Base-by-base conservation (phyloP, 2,113 vertebrate genomes). In the Pandion haliaetus region DNA sequence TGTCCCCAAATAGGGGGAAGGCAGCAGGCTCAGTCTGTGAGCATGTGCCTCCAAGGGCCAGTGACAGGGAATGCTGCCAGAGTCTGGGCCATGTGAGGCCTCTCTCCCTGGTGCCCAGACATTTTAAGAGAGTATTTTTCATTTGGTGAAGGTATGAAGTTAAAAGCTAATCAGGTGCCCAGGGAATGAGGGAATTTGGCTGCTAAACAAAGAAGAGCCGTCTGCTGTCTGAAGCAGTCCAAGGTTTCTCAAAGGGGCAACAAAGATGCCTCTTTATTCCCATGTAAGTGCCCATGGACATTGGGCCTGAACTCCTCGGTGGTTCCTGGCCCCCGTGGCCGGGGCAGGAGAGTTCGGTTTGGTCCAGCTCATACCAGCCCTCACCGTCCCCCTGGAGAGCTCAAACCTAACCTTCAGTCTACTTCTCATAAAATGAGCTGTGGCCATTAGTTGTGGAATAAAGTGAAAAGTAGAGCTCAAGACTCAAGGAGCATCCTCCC, bases 281-380 rank as follows among this genome's bases (percentile, higher is more conserved):
- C 36, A 13, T 1, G 0, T 10, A 76, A 55, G 5, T 29, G 40
- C 44, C 42, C 8, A 0, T 13, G 49, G 54, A 61, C 3, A 1
- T 14, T 14, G 34, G 32, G 6, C 45, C 44, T 29, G 13, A 26
- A 29, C 26, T 73, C 47, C n/a, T 9, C 5, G 2, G 24, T 18
- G 17, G 36, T 31, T 79, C 15, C 69, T 17, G 54, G 72, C 45
- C 72, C 2, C 17, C 34, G 13, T 0, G 0, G 14, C 23, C 13
- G 2, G 13, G 13, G 19, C 7, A 16, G 52, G 31, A 82, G 21
- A 14, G 15, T 14, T 31, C 1, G 0, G 54, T 77, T 50, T 36
- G 7, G 16, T 62, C 47, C 59, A 36, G 63, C 50, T 81, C 69
- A 72, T 58, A 52, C 29, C 89, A 82, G 25, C 31, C 20, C 57